Evolutionary conservation across 2,113 vertebrate genomes (phyloP).

Genomic region (Rhadina sibilatrix): DNA sequence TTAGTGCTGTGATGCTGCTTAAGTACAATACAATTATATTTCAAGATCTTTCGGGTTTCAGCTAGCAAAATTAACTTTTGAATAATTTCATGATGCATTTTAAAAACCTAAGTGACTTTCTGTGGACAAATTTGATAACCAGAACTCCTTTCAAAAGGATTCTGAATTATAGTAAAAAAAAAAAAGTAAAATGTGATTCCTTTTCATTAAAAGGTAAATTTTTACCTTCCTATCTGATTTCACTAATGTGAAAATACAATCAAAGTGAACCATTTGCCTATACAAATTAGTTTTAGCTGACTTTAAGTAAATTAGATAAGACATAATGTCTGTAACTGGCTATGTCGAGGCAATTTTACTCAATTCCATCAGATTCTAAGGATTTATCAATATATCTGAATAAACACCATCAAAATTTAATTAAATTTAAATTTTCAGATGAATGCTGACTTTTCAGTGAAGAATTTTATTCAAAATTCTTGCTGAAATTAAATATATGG

Average conservation of each 20-base stretch:
- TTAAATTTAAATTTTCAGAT: neutral
- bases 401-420: neutral
- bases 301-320: neutral
- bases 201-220: neutral
- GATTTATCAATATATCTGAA: neutral
- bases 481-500: neutral
- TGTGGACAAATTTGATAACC: conserved; percentile 23
- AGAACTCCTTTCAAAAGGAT: neutral
- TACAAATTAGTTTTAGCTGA: conserved; percentile 18
- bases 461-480: neutral
- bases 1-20: conserved; percentile 36
- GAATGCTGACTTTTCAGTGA: neutral
- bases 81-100: conserved; percentile 45
- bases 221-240: neutral
- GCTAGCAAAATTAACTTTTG: conserved; percentile 65
- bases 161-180: neutral
- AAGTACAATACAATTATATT: conserved; percentile 65
- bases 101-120: conserved; percentile 49
- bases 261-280: neutral
- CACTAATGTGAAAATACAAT: neutral
- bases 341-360: neutral
- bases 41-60: conserved; percentile 62
- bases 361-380: neutral
- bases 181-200: neutral
- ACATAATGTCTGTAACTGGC: neutral